Evolutionary conservation across 2,113 vertebrate species (phyloP).

Genomic region (Peromyscus leucopus): DNA sequence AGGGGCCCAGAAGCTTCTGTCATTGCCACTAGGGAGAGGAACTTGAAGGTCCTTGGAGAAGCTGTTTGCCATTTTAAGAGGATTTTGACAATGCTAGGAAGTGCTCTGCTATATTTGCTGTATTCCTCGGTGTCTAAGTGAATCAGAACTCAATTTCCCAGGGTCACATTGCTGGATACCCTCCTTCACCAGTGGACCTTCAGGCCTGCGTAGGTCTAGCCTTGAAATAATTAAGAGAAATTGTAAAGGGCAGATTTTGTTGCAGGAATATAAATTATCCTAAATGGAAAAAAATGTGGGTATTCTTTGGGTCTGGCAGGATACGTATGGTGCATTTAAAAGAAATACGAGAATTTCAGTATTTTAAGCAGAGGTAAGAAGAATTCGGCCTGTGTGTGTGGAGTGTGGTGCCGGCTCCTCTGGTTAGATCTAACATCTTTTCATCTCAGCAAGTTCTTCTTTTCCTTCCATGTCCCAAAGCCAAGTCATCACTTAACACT

Average conservation of each 20-base stretch:
- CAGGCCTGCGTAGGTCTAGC: neutral
- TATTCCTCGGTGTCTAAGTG: neutral
- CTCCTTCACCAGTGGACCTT: neutral
- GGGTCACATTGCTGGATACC: neutral
- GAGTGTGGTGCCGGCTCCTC: neutral
- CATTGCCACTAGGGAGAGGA: neutral
- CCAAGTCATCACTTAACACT: neutral
- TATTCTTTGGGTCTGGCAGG: neutral
- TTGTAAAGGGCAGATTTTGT: constrained; percentile 52
- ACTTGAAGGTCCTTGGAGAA: neutral
- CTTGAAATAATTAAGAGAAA: constrained; percentile 56
- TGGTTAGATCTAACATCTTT: neutral
- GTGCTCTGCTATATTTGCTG: neutral
- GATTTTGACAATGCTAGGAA: neutral
- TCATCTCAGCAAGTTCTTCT: neutral
- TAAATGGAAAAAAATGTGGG: neutral
- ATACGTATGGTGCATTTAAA: neutral
- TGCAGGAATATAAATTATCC: constrained; percentile 40
- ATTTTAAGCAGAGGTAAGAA: neutral
- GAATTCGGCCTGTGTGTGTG: neutral
- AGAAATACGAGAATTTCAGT: constrained; percentile 38
- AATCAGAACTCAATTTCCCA: constrained; percentile 25
- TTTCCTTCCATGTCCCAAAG: neutral
- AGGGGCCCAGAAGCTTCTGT: neutral
- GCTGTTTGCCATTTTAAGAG: constrained; percentile 24